Evolutionary conservation across 1,140 invertebrate genomes (phyloP).

Genomic region (Bombyx mandarina): DNA sequence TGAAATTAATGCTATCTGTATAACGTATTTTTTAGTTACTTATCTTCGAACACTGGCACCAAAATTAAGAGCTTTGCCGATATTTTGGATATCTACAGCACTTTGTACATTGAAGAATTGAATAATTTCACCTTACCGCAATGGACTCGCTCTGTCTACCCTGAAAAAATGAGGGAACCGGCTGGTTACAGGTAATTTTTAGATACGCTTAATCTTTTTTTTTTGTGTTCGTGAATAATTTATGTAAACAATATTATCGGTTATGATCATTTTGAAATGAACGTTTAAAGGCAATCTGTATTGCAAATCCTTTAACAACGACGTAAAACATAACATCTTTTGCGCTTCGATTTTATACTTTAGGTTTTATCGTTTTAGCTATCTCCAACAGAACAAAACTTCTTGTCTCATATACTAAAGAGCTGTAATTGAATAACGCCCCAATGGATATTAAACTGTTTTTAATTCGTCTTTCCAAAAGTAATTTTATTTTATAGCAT

Average conservation of each 20-base stretch:
- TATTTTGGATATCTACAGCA: conserved; percentile 77
- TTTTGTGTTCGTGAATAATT: not conserved
- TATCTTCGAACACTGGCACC: conserved; percentile 74
- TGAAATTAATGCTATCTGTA: too few species aligned
- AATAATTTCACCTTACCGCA: conserved; percentile 81
- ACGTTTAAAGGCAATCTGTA: not conserved
- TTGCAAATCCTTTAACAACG: too few species aligned
- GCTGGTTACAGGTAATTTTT: conserved; percentile 69
- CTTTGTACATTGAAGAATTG: conserved; percentile 77
- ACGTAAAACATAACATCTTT: too few species aligned
- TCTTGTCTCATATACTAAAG: too few species aligned
- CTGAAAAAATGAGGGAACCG: conserved; percentile 66
- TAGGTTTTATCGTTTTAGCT: too few species aligned
- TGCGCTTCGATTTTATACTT: too few species aligned
- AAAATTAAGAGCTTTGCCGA: conserved; percentile 68
- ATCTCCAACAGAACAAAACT: too few species aligned
- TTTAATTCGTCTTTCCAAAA: too few species aligned
- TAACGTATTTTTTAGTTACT: conserved; percentile 47
- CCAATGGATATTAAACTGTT: too few species aligned
- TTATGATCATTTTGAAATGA: not conserved
- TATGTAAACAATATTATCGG: not conserved
- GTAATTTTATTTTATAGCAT: too few species aligned
- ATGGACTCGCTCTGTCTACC: conserved; percentile 77
- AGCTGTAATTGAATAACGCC: too few species aligned
- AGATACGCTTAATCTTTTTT: not conserved